Conservation (phyloP, 2,888 invertebrate species). For the Sphecodes monilicornis region DNA sequence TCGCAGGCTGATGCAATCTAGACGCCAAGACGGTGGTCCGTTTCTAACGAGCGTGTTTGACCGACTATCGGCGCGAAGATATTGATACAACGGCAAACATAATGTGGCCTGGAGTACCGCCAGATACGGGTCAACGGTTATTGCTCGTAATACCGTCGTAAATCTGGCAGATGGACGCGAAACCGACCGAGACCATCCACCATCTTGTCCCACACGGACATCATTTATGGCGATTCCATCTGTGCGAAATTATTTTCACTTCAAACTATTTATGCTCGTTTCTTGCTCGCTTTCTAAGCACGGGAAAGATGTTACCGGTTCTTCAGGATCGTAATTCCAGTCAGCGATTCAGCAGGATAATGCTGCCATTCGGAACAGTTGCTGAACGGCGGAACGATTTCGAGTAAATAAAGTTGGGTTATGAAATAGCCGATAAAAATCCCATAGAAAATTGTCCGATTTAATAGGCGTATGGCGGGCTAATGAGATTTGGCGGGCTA, state of each 20-base stretch:
- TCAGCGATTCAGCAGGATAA: not conserved
- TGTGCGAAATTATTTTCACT: not conserved
- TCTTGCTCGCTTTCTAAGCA: not conserved
- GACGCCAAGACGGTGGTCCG: not conserved
- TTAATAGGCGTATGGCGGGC: too few relatives aligned
- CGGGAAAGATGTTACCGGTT: not conserved
- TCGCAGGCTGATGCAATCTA: conserved; percentile 27
- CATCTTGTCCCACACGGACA: too few relatives aligned
- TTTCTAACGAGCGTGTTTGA: conserved; percentile 59
- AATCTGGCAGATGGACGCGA: conserved; percentile 52
- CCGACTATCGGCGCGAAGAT: conserved; percentile 49
- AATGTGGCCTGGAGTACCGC: conserved; percentile 62
- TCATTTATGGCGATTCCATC: too few relatives aligned
- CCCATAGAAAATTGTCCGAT: too few relatives aligned
- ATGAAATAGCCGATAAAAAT: too few relatives aligned
- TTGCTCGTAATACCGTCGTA: conserved; percentile 61
- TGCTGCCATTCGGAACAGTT: not conserved
- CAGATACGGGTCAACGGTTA: conserved; percentile 57
- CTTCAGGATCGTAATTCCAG: not conserved
- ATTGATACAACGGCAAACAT: conserved; percentile 65
- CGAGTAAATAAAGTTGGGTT: not conserved
- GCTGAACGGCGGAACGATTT: not conserved
- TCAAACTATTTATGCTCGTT: not conserved
- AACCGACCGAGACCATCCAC: conserved; percentile 14
- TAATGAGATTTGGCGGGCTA: too few relatives aligned